phyloP scores from a whole-genome alignment of 2,888 invertebrate species.

The Polyommatus icarus region DNA sequence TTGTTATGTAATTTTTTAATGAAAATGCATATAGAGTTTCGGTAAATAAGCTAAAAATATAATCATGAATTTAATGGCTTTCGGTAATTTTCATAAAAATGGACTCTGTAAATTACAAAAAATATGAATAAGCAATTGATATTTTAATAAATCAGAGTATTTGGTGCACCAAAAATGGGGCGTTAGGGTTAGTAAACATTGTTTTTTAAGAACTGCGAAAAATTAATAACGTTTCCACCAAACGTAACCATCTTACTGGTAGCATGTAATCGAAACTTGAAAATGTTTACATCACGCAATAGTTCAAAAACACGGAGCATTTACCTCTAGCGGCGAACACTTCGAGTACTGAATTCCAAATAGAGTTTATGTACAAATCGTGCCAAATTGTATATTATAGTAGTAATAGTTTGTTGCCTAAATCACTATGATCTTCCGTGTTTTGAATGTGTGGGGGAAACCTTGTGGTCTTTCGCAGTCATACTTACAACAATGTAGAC shows the following conservation, averaged over 20 bases:
- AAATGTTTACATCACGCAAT: not conserved
- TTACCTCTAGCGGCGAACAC: slow-evolving; percentile 44
- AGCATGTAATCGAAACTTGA: not conserved
- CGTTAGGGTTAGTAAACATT: no score
- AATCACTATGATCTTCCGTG: slow-evolving; percentile 30
- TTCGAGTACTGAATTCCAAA: slow-evolving; percentile 45
- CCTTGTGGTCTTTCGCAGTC: slow-evolving; percentile 15
- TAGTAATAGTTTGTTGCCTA: slow-evolving; percentile 35
- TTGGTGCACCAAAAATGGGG: no score
- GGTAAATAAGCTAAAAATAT: no score
- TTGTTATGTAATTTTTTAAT: not conserved
- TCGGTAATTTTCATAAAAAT: no score
- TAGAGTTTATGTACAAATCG: slow-evolving; percentile 44
- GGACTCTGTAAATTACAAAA: no score
- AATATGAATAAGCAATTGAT: no score
- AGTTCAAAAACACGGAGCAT: slow-evolving; percentile 35
- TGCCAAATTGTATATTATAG: slow-evolving; percentile 46
- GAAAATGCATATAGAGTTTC: no score
- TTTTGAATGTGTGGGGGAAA: not conserved
- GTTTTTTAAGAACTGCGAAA: no score
- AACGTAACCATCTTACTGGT: not conserved
- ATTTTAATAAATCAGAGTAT: no score
- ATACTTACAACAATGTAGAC: not conserved
- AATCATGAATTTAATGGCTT: no score
- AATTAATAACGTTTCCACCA: not conserved